A percentile compares a stretch with the other conserved stretches of the same genome.
phyloP scores from a whole-genome alignment of 1,140 invertebrate species.

The Drosophila mayri region DNA sequence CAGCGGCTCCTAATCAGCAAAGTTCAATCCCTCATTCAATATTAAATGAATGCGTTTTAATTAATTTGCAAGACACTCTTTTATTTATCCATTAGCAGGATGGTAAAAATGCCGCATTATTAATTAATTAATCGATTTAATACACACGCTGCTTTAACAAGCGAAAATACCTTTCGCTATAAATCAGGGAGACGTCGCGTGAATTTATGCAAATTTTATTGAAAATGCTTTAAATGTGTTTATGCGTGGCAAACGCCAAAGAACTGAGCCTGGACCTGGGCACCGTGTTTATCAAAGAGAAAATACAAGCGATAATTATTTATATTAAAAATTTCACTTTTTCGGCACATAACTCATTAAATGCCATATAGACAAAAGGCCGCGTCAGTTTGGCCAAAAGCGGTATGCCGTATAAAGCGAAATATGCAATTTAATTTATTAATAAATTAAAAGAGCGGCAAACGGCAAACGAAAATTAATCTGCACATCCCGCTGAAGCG shows the following conservation, averaged over 20 bases:
- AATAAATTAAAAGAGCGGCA: constrained; percentile 63
- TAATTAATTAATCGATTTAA: constrained; percentile 62
- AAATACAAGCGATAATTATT: constrained; percentile 61
- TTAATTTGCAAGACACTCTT: constrained; percentile 52
- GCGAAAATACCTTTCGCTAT: constrained; percentile 26
- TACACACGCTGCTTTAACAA: constrained; percentile 31
- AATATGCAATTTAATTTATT: constrained; percentile 74
- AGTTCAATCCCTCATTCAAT: constrained; percentile 32
- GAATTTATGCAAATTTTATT: constrained; percentile 56
- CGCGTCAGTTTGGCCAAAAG: constrained; percentile 43
- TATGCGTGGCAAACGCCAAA: constrained; percentile 11
- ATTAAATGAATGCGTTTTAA: constrained; percentile 64
- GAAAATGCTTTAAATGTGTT: constrained; percentile 56
- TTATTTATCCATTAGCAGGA: constrained; percentile 28
- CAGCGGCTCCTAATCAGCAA: constrained; percentile 42
- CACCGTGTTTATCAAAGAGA: constrained; percentile 53
- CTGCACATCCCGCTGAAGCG: neutral
- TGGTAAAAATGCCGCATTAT: constrained; percentile 42
- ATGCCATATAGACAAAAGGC: constrained; percentile 9
- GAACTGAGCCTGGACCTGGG: neutral
- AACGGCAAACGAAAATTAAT: constrained; percentile 61
- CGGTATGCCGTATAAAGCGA: constrained; percentile 49
- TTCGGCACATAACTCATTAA: constrained; percentile 49
- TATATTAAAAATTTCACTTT: constrained; percentile 75
- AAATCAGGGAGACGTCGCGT: constrained; percentile 11